These are phyloP conservation scores for Volucella inanis DNA, from an alignment of 2,888 invertebrate genomes.

Conservation along the genomic window DNA sequence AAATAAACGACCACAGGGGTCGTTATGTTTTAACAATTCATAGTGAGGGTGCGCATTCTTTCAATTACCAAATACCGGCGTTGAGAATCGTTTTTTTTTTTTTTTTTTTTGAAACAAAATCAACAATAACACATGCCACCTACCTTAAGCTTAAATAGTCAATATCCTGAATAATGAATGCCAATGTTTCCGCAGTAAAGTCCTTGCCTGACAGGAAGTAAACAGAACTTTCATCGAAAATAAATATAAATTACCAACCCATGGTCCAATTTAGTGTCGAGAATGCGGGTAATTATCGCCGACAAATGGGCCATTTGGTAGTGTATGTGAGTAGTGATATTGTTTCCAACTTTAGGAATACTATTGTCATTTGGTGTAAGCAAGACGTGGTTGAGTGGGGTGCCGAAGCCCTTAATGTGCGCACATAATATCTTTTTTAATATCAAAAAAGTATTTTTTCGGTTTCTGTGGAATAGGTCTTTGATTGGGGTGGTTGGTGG, in stretches of 20 bases:
- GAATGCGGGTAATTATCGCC: conserved; percentile 23
- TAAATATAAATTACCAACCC: conserved; percentile 14
- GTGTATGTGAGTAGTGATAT: neutral
- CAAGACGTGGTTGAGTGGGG: too few relatives aligned
- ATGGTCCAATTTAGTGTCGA: neutral
- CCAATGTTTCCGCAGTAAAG: conserved; percentile 14
- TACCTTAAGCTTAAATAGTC: neutral
- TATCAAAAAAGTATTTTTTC: too few relatives aligned
- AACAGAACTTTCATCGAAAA: conserved; percentile 41
- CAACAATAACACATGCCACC: neutral
- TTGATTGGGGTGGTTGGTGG: too few relatives aligned
- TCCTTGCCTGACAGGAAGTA: conserved; percentile 20
- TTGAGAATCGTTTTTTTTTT: too few relatives aligned
- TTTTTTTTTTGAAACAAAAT: too few relatives aligned
- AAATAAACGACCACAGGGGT: too few relatives aligned
- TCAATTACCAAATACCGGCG: too few relatives aligned
- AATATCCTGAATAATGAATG: conserved; percentile 40
- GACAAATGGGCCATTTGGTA: conserved; percentile 21
- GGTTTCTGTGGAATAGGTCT: too few relatives aligned
- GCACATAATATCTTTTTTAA: too few relatives aligned
- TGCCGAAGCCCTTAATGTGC: too few relatives aligned
- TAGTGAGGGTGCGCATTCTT: too few relatives aligned
- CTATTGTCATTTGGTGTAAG: neutral
- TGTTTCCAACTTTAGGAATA: conserved; percentile 2
- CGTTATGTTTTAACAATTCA: too few relatives aligned